A percentile compares a stretch with the other conserved stretches of the same genome.
Evolutionary conservation across 2,888 invertebrate genomes (phyloP).

Genomic region (Hypsopygia costalis): DNA sequence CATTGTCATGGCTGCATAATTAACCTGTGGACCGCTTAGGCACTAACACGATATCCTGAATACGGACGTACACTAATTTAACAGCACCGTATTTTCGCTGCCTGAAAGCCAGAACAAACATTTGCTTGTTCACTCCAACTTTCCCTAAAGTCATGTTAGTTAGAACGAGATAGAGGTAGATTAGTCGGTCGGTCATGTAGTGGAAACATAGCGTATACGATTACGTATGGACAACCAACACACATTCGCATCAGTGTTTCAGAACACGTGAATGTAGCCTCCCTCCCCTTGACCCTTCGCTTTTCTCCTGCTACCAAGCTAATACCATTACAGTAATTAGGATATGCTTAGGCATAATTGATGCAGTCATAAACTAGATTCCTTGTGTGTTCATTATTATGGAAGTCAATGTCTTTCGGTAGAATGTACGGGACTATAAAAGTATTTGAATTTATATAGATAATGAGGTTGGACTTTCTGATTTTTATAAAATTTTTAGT

Average conservation of each 20-base stretch:
- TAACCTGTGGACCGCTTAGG: conserved; percentile 15
- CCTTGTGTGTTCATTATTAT: conserved; percentile 37
- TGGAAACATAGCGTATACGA: conserved; percentile 28
- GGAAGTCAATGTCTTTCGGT: conserved; percentile 9
- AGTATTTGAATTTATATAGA: too few relatives aligned
- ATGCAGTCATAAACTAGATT: conserved; percentile 66
- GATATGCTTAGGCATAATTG: conserved; percentile 77
- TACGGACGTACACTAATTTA: conserved; percentile 15
- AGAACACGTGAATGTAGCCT: conserved; percentile 45
- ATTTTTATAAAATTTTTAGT: too few relatives aligned
- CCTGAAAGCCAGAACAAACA: conserved; percentile 14
- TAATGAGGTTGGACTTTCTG: too few relatives aligned
- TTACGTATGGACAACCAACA: conserved; percentile 36
- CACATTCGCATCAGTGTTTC: conserved; percentile 58
- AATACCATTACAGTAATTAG: conserved; percentile 78
- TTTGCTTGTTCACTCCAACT: conserved; percentile 6
- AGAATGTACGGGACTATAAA: neutral
- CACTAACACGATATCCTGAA: conserved; percentile 12
- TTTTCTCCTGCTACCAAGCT: conserved; percentile 54
- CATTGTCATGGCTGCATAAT: conserved; percentile 14
- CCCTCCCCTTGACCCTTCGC: conserved; percentile 39
- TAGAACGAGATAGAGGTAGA: conserved; percentile 1
- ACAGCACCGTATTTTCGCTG: conserved; percentile 16
- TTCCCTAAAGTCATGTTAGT: neutral
- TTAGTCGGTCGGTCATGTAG: conserved; percentile 15